Conservation (phyloP, 1,140 invertebrate species). For the Epicauta chinensis region DNA sequence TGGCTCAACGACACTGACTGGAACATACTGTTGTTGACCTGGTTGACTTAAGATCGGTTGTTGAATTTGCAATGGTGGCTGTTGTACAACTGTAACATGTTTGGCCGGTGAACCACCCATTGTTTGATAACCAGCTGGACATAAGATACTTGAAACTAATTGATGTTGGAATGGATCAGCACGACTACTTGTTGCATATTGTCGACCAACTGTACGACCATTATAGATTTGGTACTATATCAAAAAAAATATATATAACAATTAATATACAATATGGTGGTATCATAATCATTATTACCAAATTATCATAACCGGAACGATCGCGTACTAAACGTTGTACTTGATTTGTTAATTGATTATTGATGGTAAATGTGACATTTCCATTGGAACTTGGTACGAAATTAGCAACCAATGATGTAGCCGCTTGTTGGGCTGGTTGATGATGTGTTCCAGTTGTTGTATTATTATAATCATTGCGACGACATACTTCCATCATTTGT, state of each 20-base stretch:
- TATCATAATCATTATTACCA: slow-evolving; percentile 38
- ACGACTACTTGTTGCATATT: slow-evolving; percentile 52
- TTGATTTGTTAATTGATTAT: slow-evolving; percentile 71
- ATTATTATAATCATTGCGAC: slow-evolving; percentile 57
- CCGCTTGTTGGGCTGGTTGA: slow-evolving; percentile 57
- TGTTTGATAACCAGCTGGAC: slow-evolving; percentile 76
- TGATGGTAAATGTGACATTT: slow-evolving; percentile 84
- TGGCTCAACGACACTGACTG: slow-evolving; percentile 85
- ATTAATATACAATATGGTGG: slow-evolving; percentile 5
- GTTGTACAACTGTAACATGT: slow-evolving; percentile 81
- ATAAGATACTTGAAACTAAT: slow-evolving; percentile 86
- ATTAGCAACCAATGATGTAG: slow-evolving; percentile 55
- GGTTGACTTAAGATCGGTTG: slow-evolving; percentile 63
- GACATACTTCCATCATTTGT: slow-evolving; percentile 90
- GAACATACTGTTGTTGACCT: slow-evolving; percentile 75
- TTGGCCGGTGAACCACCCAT: slow-evolving; percentile 77
- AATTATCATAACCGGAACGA: slow-evolving; percentile 59
- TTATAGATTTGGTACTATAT: slow-evolving; percentile 85
- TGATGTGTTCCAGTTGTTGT: slow-evolving; percentile 48
- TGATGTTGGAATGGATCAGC: slow-evolving; percentile 77
- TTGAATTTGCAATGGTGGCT: slow-evolving; percentile 59
- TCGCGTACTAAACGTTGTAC: slow-evolving; percentile 61
- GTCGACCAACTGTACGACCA: slow-evolving; percentile 61
- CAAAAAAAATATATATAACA: slow-evolving; percentile 1
- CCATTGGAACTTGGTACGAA: slow-evolving; percentile 71